Evolutionary conservation across 2,888 invertebrate species (phyloP), one percentile per base, ranked within the genome.

Genomic region (Steinernema scapterisci): DNA sequence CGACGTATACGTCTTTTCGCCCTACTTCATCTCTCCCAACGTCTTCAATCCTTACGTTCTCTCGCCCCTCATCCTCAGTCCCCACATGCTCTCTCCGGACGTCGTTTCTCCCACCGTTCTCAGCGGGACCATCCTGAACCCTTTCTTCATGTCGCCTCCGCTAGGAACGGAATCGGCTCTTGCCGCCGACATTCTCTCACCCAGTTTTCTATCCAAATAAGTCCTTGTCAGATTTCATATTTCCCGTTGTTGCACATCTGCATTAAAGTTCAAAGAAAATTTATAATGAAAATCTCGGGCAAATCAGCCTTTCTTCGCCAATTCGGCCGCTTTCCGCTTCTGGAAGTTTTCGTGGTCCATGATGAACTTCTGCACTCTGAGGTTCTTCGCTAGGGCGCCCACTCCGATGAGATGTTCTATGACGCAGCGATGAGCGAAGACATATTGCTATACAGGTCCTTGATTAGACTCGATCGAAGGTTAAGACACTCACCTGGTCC

Each of bases 1-100:
- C 80, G 82, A 83, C 73, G 81, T 82, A 1, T 84, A 84, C 80
- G 79, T 83, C 74, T 78, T 83, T 13, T 63, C 83, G 21, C 83
- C 83, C 0, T 81, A 81, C 75, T 78, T 80, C 23, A 27, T 63
- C 63, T 63, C 63, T 16, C 79, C 79, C 9, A 79, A 79, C 75
- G 77, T 80, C 23, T 44, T 77, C 54, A 77, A 77, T 44, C 63
- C 63, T 25, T 63, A 63, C 63, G 63, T 63, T 6, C 63, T 63
- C 27, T 63, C 63, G 7, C 63, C 63, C 16, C 38, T 63, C 16
- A 38, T 63, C 19, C 63, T 63, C 27, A 63, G 63, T 70, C 76
- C 76, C 19, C 76, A 76, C 75, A 80, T 82, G 44, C 75, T 82
- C 7, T 81, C 80, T 46, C 82, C 82, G 1, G 82, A 82, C 71